Percentiles rank a stretch among this genome's conserved stretches.
phyloP scores from a whole-genome alignment of 2,888 invertebrate species.

The Megamerina dolium region DNA sequence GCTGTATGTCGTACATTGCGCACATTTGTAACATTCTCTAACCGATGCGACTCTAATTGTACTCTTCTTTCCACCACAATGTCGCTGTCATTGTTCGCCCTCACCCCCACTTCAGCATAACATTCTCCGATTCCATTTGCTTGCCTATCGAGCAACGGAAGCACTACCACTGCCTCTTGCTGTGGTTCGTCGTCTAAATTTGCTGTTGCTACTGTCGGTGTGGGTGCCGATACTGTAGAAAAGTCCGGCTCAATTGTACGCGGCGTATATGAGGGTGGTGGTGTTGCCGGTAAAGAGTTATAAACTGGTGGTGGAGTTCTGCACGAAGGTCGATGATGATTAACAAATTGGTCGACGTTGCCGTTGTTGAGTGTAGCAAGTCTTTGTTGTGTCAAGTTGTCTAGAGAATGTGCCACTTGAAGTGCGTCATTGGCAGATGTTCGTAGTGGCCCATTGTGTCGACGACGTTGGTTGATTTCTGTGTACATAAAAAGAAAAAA shows the following conservation, averaged over 20 bases:
- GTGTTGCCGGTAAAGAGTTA: conserved; percentile 36
- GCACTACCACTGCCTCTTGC: too few relatives aligned
- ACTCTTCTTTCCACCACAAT: conserved; percentile 10
- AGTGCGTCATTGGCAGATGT: conserved; percentile 5
- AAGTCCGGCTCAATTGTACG: conserved; percentile 16
- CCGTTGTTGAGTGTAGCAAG: conserved; percentile 10
- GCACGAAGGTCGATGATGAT: conserved; percentile 21
- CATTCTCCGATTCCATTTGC: conserved; percentile 6
- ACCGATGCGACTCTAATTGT: background rate
- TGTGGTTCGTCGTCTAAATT: too few relatives aligned
- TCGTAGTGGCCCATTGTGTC: background rate
- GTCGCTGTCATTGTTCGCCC: conserved; percentile 16
- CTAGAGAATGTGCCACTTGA: conserved; percentile 7
- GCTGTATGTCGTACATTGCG: conserved; percentile 4
- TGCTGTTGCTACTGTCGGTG: conserved; percentile 8
- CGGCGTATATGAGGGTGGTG: conserved; percentile 41
- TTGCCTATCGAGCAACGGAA: too few relatives aligned
- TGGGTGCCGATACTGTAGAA: conserved; percentile 13
- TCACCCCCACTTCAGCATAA: conserved; percentile 1
- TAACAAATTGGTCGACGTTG: conserved; percentile 18
- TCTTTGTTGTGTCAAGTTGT: conserved; percentile 9
- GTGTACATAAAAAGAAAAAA: conserved; percentile 11
- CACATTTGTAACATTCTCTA: background rate
- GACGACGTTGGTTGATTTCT: conserved; percentile 7
- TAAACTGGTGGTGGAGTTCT: conserved; percentile 35